A percentile compares a stretch with the other conserved stretches of the same genome.
These are phyloP conservation scores for Coregonus ussuriensis DNA, from an alignment of 2,797 vertebrate genomes.

Conservation along the genomic window DNA sequence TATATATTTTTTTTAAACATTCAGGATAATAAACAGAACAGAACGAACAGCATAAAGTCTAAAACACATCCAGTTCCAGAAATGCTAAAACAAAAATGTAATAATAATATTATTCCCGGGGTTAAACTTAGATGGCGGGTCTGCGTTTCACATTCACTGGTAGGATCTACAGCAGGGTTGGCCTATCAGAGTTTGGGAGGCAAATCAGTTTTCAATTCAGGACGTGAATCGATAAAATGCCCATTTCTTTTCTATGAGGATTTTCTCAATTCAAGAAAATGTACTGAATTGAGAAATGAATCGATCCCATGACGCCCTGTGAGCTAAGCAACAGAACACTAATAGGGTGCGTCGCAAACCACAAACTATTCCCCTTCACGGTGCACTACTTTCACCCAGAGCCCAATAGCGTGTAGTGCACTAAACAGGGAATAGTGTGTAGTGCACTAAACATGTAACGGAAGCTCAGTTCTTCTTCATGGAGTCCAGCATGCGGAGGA, in stretches of 20 bases:
- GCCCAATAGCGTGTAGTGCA: not conserved
- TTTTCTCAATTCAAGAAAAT: not conserved
- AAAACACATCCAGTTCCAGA: constrained; percentile 4
- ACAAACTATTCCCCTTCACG: not conserved
- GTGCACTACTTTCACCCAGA: not conserved
- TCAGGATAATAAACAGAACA: not conserved
- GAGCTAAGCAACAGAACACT: not conserved
- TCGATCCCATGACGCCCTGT: not conserved
- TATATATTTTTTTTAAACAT: not conserved
- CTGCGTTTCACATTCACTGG: constrained; percentile 8
- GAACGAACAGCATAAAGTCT: not conserved
- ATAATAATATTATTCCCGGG: constrained; percentile 8
- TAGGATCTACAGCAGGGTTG: not conserved
- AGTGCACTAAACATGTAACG: not conserved
- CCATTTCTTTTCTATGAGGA: not conserved
- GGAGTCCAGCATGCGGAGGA: constrained; percentile 85
- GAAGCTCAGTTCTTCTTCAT: constrained; percentile 88
- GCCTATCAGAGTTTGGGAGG: not conserved
- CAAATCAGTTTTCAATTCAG: not conserved
- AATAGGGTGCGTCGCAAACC: not conserved
- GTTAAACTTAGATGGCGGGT: not conserved
- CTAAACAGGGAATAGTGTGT: not conserved
- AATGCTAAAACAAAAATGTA: not conserved
- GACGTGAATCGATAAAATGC: not conserved
- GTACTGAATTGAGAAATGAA: not conserved